Evolutionary conservation across 2,797 vertebrate species (phyloP).

Genomic region (Gymnothorax reevesii): DNA sequence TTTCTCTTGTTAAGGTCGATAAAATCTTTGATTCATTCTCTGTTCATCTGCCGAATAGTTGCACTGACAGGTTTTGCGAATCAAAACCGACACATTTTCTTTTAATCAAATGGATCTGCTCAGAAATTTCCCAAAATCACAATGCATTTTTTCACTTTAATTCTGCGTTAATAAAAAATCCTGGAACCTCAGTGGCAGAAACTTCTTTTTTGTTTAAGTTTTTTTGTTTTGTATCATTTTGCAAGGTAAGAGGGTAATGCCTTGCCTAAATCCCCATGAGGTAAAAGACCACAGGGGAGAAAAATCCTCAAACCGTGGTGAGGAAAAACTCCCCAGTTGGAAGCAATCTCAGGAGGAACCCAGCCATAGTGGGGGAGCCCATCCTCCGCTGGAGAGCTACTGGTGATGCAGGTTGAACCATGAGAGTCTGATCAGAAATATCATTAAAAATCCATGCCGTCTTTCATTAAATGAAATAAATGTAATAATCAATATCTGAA

Average conservation of each 20-base stretch:
- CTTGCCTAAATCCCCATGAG: no score
- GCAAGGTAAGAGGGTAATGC: no score
- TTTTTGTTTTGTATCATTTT: no score
- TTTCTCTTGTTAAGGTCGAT: not conserved
- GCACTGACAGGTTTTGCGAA: not conserved
- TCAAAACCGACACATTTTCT: not conserved
- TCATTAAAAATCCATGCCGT: no score
- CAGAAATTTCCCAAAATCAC: not conserved
- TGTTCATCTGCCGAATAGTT: not conserved
- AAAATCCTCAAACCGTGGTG: no score
- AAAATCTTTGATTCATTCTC: not conserved
- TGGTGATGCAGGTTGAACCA: no score
- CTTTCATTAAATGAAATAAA: not conserved
- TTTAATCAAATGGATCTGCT: not conserved
- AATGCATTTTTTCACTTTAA: not conserved
- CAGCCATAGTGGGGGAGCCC: no score
- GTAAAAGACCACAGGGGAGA: no score
- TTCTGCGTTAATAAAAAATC: not conserved
- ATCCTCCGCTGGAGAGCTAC: no score
- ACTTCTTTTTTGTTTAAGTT: not conserved
- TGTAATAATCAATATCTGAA: not conserved
- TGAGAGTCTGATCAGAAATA: no score
- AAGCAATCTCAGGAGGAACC: no score
- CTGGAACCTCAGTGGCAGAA: not conserved
- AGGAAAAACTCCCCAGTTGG: no score